Evolutionary conservation across 2,797 vertebrate species (phyloP), one percentile per base, ranked within the genome.

Genomic region (Sebastes hubbsi): DNA sequence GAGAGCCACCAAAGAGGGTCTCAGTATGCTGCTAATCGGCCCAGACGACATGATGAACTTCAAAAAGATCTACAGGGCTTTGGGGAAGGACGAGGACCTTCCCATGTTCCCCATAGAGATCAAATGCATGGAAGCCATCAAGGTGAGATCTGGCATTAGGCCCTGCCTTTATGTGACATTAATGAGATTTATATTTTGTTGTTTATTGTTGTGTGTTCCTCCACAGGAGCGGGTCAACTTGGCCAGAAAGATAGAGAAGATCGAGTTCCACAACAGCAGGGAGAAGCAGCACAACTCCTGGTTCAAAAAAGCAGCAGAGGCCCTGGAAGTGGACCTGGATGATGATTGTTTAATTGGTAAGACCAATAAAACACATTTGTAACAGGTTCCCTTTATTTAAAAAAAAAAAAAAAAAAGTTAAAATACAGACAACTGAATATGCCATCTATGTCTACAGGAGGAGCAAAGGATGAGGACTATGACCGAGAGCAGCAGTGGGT

Each of bases 261-360:
- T 97, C 0, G 98, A 99, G 87, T 99, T 95, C 87, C 96, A 97
- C 90, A 97, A 98, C 89, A 95, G 96, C 92, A 96, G 94, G 30
- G 95, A 96, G 81, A 97, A 97, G 84, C 97, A 98, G 2, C 97
- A 99, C 75, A 97, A 99, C 85, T 98, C 98, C 14, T 99, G 99
- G 98, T 94, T 99, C 25, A 96, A 91, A 83, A 95, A 98, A 91
- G 97, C 97, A 2, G 97, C 98, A 0, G 97, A 97, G 24, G 98
- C 97, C 52, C 94, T 99, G 12, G 99, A 99, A 62, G 80, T 99
- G 10, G 97, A 99, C 58, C 92, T 99, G 79, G 98, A 99, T 46
- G 98, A 99, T 5, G 95, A 97, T 2, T 87, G 97, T 85, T 94
- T 99, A 64, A 91, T 98, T 77, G 98, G 98, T 97, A 80, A 87